Conservation (phyloP, 1,140 invertebrate species). For the Chlorops oryzae region DNA sequence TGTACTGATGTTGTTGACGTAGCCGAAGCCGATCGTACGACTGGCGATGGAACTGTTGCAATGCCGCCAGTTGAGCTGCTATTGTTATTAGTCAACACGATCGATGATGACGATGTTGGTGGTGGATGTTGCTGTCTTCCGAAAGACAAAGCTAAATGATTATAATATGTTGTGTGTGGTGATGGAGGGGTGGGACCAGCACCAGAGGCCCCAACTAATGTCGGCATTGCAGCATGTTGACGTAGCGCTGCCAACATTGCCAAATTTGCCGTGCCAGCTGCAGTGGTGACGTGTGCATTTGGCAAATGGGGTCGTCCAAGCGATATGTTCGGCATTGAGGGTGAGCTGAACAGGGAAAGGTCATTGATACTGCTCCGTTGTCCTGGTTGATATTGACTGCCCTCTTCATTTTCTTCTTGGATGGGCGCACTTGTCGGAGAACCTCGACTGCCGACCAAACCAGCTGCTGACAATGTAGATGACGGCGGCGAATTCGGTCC, state of each 20-base stretch:
- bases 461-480: constrained; percentile 49
- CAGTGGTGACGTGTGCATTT: constrained; percentile 43
- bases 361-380: constrained; percentile 49
- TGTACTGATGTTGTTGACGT: constrained; percentile 43
- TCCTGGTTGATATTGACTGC: constrained; percentile 42
- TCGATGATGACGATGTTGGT: constrained; percentile 18
- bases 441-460: constrained; percentile 49
- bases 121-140: constrained; percentile 21
- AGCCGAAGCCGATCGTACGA: constrained; percentile 39
- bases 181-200: constrained; percentile 13
- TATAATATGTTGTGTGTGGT: constrained; percentile 28
- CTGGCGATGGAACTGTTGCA: constrained; percentile 33
- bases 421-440: constrained; percentile 60
- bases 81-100: too few species aligned
- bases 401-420: constrained; percentile 60
- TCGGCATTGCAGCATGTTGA: constrained; percentile 29
- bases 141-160: constrained; percentile 31
- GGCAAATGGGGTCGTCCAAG: constrained; percentile 73
- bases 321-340: constrained; percentile 94
- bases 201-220: too few species aligned
- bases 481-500: constrained; percentile 76
- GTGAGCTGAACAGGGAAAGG: constrained; percentile 80
- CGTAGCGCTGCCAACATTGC: constrained; percentile 30
- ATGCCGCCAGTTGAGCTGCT: constrained; percentile 29
- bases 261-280: constrained; percentile 41